A percentile compares a stretch with the other conserved stretches of the same genome.
phyloP scores from a whole-genome alignment of 2,888 invertebrate genomes.

The Limnephilus marmoratus region DNA sequence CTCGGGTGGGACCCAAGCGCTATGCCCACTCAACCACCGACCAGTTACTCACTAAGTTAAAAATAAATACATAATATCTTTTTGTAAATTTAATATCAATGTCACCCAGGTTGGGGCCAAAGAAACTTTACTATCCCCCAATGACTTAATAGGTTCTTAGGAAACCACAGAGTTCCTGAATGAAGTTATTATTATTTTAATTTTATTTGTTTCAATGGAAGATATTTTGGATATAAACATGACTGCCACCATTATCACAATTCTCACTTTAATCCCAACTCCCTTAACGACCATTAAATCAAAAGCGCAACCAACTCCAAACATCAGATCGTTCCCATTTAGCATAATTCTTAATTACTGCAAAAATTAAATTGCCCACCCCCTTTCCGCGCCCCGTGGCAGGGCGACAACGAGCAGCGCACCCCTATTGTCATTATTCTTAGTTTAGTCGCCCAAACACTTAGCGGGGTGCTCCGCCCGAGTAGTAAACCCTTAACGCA shows the following conservation, averaged over 20 bases:
- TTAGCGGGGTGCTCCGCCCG: conserved; percentile 39
- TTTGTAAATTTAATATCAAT: too few relatives aligned
- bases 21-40: too few relatives aligned
- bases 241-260: not conserved
- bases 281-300: not conserved
- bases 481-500: conserved; percentile 10
- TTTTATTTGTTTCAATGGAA: not conserved
- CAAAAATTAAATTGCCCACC: conserved; percentile 19
- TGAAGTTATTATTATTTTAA: not conserved
- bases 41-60: too few relatives aligned
- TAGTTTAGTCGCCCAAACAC: conserved; percentile 55
- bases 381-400: not conserved
- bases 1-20: too few relatives aligned
- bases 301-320: not conserved
- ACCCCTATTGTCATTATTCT: conserved; percentile 38
- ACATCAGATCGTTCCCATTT: not conserved
- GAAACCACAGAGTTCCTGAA: not conserved
- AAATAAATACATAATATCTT: too few relatives aligned
- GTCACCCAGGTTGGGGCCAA: not conserved
- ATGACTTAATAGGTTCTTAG: not conserved
- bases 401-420: not conserved
- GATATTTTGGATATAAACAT: not conserved
- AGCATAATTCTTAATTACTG: conserved; percentile 36
- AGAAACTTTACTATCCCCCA: not conserved
- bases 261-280: not conserved